A percentile compares a stretch with the other conserved stretches of the same genome.
These are phyloP conservation scores for Catalaphyllia jardinei DNA, from an alignment of 64 coral and sea anemone genomes.

Conservation along the genomic window DNA sequence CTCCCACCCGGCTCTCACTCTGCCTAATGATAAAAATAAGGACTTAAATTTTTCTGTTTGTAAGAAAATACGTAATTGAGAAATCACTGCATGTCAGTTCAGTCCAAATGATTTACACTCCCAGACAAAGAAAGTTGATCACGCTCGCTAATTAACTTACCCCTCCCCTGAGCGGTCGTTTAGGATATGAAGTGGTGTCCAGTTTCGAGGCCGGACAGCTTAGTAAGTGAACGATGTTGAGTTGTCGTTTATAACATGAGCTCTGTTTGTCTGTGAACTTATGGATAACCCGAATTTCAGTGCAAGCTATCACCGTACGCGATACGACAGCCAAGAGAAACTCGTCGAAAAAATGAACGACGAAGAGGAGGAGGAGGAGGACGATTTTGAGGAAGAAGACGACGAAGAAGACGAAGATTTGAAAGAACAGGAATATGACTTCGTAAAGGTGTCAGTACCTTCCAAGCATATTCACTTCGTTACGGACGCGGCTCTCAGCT, in stretches of 20 bases:
- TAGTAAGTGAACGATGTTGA: not conserved
- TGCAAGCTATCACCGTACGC: constrained; percentile 32
- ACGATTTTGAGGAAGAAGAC: constrained; percentile 24
- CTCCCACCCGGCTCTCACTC: too few species aligned
- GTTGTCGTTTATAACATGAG: not conserved
- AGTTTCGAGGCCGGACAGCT: not conserved
- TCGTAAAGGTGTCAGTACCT: not conserved
- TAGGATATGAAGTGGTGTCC: not conserved
- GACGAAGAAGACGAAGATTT: constrained; percentile 28
- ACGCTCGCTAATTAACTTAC: not conserved
- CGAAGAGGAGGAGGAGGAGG: constrained; percentile 25
- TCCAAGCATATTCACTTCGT: constrained; percentile 75
- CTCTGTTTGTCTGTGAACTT: not conserved
- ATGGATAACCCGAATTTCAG: constrained; percentile 33
- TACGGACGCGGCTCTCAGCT: constrained; percentile 67
- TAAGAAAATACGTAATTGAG: too few species aligned
- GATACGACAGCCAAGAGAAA: constrained; percentile 49
- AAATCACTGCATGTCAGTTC: too few species aligned
- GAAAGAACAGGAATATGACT: constrained; percentile 32
- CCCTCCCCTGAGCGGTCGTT: not conserved
- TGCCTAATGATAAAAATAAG: too few species aligned
- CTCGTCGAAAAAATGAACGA: constrained; percentile 29
- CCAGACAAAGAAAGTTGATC: too few species aligned
- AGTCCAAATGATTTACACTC: too few species aligned
- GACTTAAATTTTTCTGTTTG: too few species aligned